Base-by-base conservation (phyloP, 2,113 vertebrate genomes). In the Proterorhinus semilunaris region DNA sequence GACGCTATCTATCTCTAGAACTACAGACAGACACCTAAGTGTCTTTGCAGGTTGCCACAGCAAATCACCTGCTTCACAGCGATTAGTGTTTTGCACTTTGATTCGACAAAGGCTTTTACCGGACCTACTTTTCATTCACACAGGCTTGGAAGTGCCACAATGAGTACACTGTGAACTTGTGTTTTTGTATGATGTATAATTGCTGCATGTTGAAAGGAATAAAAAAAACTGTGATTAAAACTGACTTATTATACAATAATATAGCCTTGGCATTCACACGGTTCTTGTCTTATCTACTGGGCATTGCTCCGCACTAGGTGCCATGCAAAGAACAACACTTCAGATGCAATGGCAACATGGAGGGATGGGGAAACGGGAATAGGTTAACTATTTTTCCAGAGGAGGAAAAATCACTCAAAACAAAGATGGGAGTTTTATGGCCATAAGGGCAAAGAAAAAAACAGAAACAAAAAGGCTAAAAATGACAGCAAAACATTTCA, bases 311-410 rank as follows among this genome's bases (percentile, higher is more conserved):
- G 66, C 80, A 69, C 73, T n/a, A 74, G 71, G 65, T 58, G 80
- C 83, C 90, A 91, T 90, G 86, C 89, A 89, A 65, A 86, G 85
- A 87, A 82, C 79, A 81, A 70, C 65, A 74, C 51, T 72, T 75
- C 71, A 74, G 81, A 89, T 90, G 91, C 75, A 68, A 88, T 84
- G 83, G 11, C 65, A 74, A 63, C 76, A 73, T 71, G 46, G 74
- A 72, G 69, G 42, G 8, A 65, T 75, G 8, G 49, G 47, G 66
- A 64, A 47, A 46, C 75, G n/a, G 59, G 46, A 48, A 10, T 8
- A 63, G 46, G 62, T 63, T 68, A 74, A 75, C 61, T 83, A 85
- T 89, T 91, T 92, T 89, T 90, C 87, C 86, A 45, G 13, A 8
- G 9, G 15, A 13, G 83, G 89, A 87, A 91, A 91, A 91, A 90